Evolutionary conservation across 2,113 vertebrate genomes (phyloP).

Genomic region (Romanogobio albipinnatus): DNA sequence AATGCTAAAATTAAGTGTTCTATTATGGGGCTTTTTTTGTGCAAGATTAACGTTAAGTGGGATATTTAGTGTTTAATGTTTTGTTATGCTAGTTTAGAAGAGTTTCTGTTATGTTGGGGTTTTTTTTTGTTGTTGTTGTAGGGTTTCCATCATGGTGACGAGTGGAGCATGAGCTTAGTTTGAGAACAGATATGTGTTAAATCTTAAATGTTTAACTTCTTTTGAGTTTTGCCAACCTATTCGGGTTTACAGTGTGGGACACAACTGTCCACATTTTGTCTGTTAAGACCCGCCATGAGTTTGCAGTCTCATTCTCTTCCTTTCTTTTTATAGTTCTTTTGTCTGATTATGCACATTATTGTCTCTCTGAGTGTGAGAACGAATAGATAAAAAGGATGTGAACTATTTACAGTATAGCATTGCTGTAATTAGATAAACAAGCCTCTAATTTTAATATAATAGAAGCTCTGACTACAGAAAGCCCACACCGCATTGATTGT

Average conservation of each 20-base stretch:
- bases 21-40: no score
- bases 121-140: no score
- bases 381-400: not conserved
- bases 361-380: constrained; percentile 32
- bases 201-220: no score
- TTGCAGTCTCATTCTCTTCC: not conserved
- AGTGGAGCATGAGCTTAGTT: no score
- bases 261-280: not conserved
- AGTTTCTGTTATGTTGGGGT: no score
- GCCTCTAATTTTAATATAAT: constrained; percentile 32
- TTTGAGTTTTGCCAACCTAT: no score
- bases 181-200: no score
- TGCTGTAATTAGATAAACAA: constrained; percentile 38
- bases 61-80: no score
- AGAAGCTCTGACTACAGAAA: not conserved
- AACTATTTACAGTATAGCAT: not conserved
- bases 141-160: no score
- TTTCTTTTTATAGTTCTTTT: not conserved
- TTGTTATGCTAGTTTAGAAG: no score
- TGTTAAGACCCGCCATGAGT: not conserved
- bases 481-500: not conserved
- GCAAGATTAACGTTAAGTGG: no score
- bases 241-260: not conserved
- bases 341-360: not conserved
- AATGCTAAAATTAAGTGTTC: no score